A percentile compares a stretch with the other conserved stretches of the same genome.
Conservation (phyloP, 1,140 invertebrate species). For the Nylanderia fulva region DNA sequence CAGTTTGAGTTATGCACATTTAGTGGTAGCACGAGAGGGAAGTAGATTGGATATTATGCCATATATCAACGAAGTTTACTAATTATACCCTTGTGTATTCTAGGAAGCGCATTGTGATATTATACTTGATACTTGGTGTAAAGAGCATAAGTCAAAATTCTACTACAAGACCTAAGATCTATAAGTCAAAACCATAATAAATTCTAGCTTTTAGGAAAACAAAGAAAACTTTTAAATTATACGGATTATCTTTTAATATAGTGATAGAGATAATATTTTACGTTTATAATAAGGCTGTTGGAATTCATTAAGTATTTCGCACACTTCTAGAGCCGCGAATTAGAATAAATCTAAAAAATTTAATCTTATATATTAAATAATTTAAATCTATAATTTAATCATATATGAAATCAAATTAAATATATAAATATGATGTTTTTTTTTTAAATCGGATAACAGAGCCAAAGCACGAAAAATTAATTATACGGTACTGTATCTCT, state of each 20-base stretch:
- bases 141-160: constrained; percentile 42
- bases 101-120: constrained; percentile 49
- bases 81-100: constrained; percentile 51
- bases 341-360: no score
- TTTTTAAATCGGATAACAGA: no score
- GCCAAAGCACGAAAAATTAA: no score
- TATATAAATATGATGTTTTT: no score
- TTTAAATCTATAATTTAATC: no score
- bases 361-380: no score
- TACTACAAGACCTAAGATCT: not conserved
- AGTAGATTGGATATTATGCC: constrained; percentile 48
- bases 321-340: not conserved
- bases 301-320: not conserved
- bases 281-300: not conserved
- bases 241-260: not conserved
- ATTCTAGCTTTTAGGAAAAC: not conserved
- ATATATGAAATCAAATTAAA: not conserved
- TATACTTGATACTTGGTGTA: constrained; percentile 11
- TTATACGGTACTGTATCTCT: no score
- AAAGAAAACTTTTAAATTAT: not conserved
- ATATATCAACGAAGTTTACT: constrained; percentile 56
- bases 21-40: constrained; percentile 40
- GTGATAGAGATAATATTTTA: not conserved
- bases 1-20: constrained; percentile 45
- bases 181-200: not conserved